phyloP scores from a whole-genome alignment of 2,888 invertebrate genomes.

The Parnassius mnemosyne region DNA sequence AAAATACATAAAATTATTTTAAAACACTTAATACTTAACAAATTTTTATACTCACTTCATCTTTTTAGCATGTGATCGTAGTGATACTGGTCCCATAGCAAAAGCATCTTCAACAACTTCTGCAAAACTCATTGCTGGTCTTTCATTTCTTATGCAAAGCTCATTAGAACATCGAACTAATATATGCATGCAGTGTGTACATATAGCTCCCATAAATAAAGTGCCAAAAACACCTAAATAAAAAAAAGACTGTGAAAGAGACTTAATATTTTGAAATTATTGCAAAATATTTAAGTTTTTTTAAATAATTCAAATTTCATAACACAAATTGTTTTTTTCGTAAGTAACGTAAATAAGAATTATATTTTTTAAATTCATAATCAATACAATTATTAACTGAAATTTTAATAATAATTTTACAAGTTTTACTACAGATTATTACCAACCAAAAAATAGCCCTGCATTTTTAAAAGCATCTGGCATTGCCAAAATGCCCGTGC shows the following conservation, averaged over 20 bases:
- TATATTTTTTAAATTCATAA: no score
- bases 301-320: no score
- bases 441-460: slow-evolving; percentile 89
- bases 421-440: not conserved
- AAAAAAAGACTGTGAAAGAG: not conserved
- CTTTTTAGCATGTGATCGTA: slow-evolving; percentile 82
- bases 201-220: slow-evolving; percentile 90
- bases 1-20: not conserved
- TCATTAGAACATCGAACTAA: slow-evolving; percentile 87
- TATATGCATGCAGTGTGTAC: slow-evolving; percentile 96
- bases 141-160: slow-evolving; percentile 84
- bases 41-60: slow-evolving; percentile 79
- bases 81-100: slow-evolving; percentile 84
- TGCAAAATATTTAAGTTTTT: no score
- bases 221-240: slow-evolving; percentile 87
- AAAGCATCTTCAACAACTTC: slow-evolving; percentile 90
- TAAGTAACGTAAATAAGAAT: no score
- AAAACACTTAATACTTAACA: not conserved
- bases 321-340: no score
- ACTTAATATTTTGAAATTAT: not conserved
- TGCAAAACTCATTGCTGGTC: slow-evolving; percentile 87
- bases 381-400: no score
- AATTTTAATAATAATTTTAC: not conserved
- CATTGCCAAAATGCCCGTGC: slow-evolving; percentile 98
- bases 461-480: slow-evolving; percentile 96